Percentiles rank a stretch among this genome's conserved stretches.
These are phyloP conservation scores for Peromyscus melanophrys DNA, from an alignment of 2,797 vertebrate genomes.

Conservation along the genomic window DNA sequence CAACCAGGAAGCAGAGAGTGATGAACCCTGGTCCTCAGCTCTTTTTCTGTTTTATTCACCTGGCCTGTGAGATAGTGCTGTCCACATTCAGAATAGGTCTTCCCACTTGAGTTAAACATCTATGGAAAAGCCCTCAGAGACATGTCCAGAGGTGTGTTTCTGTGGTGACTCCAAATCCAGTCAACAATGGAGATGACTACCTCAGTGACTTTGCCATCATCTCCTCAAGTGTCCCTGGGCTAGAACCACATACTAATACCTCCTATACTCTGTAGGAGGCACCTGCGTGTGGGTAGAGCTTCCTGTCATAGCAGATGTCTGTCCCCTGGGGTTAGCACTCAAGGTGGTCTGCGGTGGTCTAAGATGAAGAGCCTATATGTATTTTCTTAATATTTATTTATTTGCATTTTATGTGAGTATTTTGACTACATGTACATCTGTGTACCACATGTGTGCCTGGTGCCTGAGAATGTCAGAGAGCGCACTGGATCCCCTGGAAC, in stretches of 20 bases:
- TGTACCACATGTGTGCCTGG: background rate
- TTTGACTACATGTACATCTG: background rate
- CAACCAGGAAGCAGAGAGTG: background rate
- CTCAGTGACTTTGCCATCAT: background rate
- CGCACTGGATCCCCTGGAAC: background rate
- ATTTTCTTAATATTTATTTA: background rate
- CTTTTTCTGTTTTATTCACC: background rate
- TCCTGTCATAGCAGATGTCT: background rate
- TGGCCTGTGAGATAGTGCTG: background rate
- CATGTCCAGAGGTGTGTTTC: background rate
- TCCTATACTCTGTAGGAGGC: background rate
- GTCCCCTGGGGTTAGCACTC: background rate
- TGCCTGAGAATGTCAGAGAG: background rate
- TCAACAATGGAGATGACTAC: background rate
- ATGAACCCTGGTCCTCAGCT: background rate
- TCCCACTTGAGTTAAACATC: background rate
- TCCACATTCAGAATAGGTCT: background rate
- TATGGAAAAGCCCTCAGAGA: background rate
- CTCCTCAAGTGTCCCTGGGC: background rate
- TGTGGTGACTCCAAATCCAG: background rate
- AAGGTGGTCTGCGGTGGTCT: background rate
- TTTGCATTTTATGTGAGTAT: background rate
- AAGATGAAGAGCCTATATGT: background rate
- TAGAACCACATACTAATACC: background rate
- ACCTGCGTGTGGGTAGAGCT: accelerated